Base-by-base conservation (phyloP, 1,140 invertebrate genomes). In the Drosophila punjabiensis region DNA sequence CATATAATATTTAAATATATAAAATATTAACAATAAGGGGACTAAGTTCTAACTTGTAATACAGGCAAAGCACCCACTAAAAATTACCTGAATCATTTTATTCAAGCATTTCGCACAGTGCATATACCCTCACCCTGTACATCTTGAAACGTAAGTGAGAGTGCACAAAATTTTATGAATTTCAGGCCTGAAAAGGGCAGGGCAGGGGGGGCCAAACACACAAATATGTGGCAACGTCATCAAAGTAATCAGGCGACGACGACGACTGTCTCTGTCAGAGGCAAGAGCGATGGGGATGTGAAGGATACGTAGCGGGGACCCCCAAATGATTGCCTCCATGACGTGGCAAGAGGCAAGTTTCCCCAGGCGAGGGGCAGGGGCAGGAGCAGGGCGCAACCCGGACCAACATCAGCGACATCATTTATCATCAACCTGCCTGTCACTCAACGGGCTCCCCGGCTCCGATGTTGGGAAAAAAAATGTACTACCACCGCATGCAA, bases 401-500 rank as follows among this genome's bases (percentile, higher is more conserved):
- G 55, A 74, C 79, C 70, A 80, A 87, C 82, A 91, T 79, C 91
- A 91, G 84, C 91, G 91, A 92, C 88, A 92, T 92, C 91, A 92
- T 92, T 92, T 92, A 92, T 92, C 91, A 92, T 92, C 91, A 92
- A 92, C 91, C 91, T 92, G 91, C 87, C 91, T 92, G 91, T 92
- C 91, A 87, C 83, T 91, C 88, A 91, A 83, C 69, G 71, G 41
- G 52, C 50, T 74, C 68, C 69, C 71, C 56, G 18, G n/a, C 55
- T 59, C 32, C 37, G 52, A 32, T 24, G 43, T 6, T 13, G 18
- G 33, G 24, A 47, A 66, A 68, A 66, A 68, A 59, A 69, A 71
- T 59, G 13, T 56, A 67, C 66, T 55, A 61, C 59, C 64, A 65
- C 60, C 68, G 76, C 68, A 86, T 81, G 69, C 77, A 81, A 81